A percentile compares a stretch with the other conserved stretches of the same genome.
Evolutionary conservation across 2,797 vertebrate genomes (phyloP).

Genomic region (Poecilia wingei): DNA sequence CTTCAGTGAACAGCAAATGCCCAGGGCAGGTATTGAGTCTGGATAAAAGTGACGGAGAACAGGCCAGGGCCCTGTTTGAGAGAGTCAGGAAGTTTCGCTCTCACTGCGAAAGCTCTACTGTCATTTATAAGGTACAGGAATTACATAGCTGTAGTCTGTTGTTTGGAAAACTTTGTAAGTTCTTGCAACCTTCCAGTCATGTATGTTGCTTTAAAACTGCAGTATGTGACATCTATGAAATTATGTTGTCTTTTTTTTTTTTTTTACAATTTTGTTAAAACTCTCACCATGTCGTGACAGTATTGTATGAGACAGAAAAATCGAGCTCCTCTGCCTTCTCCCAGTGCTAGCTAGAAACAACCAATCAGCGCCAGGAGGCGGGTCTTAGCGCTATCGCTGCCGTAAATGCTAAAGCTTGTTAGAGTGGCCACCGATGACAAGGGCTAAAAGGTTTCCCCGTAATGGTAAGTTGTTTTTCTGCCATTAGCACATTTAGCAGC

Average conservation of each 20-base stretch:
- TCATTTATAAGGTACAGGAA: slow-evolving; percentile 81
- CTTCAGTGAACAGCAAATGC: slow-evolving; percentile 36
- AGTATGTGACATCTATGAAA: no score
- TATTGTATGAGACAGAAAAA: no score
- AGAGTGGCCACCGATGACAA: no score
- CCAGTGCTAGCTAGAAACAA: no score
- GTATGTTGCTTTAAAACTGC: no score
- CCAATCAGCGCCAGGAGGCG: no score
- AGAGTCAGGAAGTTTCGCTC: slow-evolving; percentile 82
- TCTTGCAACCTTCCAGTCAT: background rate
- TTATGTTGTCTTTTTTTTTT: background rate
- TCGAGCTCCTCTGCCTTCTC: no score
- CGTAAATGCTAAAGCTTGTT: no score
- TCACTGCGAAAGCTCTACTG: slow-evolving; percentile 82
- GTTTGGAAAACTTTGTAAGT: background rate
- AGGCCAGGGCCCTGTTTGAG: slow-evolving; percentile 85
- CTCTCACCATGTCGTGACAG: no score
- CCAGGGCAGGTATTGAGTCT: slow-evolving; percentile 69
- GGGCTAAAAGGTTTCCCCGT: no score
- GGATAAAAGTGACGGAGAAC: slow-evolving; percentile 84
- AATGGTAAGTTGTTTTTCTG: background rate
- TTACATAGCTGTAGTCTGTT: background rate
- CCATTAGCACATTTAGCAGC: background rate
- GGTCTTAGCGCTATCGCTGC: no score
- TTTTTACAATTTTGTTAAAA: background rate